A percentile compares a stretch with the other conserved stretches of the same genome.
Conservation (phyloP, 2,113 vertebrate genomes). For the Elachura formosa region DNA sequence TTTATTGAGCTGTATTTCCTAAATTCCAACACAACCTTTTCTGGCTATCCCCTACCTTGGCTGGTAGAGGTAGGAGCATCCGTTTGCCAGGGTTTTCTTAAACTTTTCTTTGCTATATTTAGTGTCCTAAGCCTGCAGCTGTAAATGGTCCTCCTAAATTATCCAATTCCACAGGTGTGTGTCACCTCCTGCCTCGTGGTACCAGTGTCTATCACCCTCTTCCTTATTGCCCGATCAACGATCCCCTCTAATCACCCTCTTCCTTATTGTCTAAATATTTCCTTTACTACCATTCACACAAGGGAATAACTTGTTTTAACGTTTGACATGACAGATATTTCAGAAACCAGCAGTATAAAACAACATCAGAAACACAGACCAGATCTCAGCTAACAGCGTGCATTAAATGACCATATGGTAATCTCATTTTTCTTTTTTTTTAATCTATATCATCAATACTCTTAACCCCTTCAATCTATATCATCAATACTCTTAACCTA, state of each 20-base stretch:
- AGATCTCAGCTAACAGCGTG: not conserved
- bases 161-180: not conserved
- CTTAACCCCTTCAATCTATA: not conserved
- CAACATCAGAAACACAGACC: not conserved
- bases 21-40: not conserved
- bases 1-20: not conserved
- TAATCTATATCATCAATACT: not conserved
- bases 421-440: not conserved
- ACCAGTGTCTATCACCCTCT: not conserved
- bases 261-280: not conserved
- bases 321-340: not conserved
- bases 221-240: not conserved
- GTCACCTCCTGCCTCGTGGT: not conserved
- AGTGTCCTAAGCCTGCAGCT: not conserved
- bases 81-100: not conserved
- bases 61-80: not conserved
- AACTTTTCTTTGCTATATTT: not conserved
- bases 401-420: not conserved
- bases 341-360: not conserved
- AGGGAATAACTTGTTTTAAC: not conserved
- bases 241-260: conserved; percentile 12
- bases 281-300: not conserved
- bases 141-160: not conserved
- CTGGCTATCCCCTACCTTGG: not conserved
- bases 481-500: not conserved